These are phyloP conservation scores for Enteromius trimaculatus DNA, from an alignment of 2,797 vertebrate species.

Conservation along the genomic window DNA sequence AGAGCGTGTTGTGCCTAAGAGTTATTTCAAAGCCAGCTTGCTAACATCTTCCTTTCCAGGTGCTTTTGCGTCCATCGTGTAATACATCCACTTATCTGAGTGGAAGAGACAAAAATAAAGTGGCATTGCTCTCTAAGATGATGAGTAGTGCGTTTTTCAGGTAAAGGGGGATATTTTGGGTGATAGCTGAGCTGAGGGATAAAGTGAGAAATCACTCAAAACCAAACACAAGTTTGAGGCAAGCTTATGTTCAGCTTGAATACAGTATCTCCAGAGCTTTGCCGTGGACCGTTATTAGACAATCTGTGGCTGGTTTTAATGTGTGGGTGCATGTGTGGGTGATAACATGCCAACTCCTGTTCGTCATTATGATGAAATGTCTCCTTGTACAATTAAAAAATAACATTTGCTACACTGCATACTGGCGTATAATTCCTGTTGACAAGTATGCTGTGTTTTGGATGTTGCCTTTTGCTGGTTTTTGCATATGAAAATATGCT, in stretches of 20 bases:
- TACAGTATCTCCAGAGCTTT: slow-evolving; percentile 4
- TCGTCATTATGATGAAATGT: slow-evolving; percentile 38
- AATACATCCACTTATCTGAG: slow-evolving; percentile 21
- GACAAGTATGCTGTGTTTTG: slow-evolving; percentile 2
- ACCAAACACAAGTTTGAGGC: slow-evolving; percentile 5
- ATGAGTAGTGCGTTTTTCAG: slow-evolving; percentile 21
- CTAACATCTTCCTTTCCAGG: slow-evolving; percentile 8
- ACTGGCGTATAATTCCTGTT: background rate
- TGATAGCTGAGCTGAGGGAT: slow-evolving; percentile 28
- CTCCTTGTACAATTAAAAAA: slow-evolving; percentile 53
- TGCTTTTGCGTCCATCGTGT: slow-evolving; percentile 16
- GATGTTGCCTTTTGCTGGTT: background rate
- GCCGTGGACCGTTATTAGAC: background rate
- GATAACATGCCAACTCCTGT: background rate
- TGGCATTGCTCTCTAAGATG: slow-evolving; percentile 23
- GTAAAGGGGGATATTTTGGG: slow-evolving; percentile 3
- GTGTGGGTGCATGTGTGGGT: slow-evolving; percentile 26
- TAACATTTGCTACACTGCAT: slow-evolving; percentile 39
- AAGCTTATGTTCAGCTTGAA: slow-evolving; percentile 8
- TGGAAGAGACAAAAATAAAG: slow-evolving; percentile 39
- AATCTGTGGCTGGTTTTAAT: slow-evolving; percentile 8
- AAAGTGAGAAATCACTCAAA: slow-evolving; percentile 17
- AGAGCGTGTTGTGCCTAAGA: background rate
- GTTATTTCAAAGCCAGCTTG: slow-evolving; percentile 28
- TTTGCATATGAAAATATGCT: background rate